phyloP scores from a whole-genome alignment of 2,797 vertebrate genomes.

The Mormyrus hasselquistii region DNA sequence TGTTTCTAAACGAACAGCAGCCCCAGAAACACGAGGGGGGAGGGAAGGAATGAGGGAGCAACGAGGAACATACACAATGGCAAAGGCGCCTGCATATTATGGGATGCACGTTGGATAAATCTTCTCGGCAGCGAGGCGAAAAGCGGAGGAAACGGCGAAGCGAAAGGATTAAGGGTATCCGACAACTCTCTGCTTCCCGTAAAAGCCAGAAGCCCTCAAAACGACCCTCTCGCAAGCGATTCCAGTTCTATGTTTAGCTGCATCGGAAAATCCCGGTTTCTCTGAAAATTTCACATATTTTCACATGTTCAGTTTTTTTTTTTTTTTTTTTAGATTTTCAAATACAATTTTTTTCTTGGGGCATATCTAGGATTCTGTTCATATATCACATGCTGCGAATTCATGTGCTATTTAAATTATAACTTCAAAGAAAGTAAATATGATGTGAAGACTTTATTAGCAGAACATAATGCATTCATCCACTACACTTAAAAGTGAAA shows the following conservation, averaged over 20 bases:
- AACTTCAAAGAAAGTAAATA: constrained; percentile 52
- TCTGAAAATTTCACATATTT: not conserved
- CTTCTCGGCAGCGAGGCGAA: not conserved
- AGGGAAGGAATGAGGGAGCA: not conserved
- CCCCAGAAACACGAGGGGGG: not conserved
- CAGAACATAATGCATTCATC: constrained; percentile 60
- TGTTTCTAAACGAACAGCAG: not conserved
- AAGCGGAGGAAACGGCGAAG: not conserved
- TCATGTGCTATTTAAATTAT: constrained; percentile 42
- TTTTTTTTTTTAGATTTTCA: not conserved
- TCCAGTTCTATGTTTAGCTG: not conserved
- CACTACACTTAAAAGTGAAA: constrained; percentile 61
- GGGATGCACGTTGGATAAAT: not conserved
- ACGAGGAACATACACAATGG: not conserved
- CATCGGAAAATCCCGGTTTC: not conserved
- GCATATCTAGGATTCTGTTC: constrained; percentile 42
- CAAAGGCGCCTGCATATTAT: not conserved
- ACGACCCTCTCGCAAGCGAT: not conserved
- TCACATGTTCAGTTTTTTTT: not conserved
- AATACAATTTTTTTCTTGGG: not conserved
- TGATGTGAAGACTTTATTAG: constrained; percentile 59
- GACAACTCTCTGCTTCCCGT: not conserved
- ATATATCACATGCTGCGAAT: constrained; percentile 57
- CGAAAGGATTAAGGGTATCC: not conserved
- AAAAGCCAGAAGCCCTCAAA: not conserved